Percentiles rank a stretch among this genome's conserved stretches.
These are phyloP conservation scores for Drosophila siamana DNA, from an alignment of 2,888 invertebrate genomes.

Conservation along the genomic window DNA sequence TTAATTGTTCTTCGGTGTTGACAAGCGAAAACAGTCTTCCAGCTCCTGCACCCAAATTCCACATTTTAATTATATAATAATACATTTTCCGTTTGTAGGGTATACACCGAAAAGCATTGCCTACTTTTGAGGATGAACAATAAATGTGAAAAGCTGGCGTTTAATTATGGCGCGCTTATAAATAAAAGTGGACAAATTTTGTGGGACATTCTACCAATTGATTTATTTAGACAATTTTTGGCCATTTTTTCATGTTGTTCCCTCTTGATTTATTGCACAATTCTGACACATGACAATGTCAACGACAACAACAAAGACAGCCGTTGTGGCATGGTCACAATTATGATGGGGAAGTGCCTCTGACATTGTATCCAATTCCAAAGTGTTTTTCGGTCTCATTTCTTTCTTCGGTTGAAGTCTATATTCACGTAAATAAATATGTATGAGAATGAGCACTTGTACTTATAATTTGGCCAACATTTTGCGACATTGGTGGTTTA, in stretches of 20 bases:
- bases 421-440: conserved; percentile 1
- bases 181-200: conserved; percentile 31
- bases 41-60: no score
- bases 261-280: conserved; percentile 69
- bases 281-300: conserved; percentile 59
- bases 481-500: conserved; percentile 63
- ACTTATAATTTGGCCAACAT: conserved; percentile 48
- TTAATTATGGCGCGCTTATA: conserved; percentile 26
- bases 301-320: conserved; percentile 36
- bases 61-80: background rate
- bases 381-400: conserved; percentile 7
- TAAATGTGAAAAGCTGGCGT: conserved; percentile 16
- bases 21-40: background rate
- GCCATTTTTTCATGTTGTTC: conserved; percentile 44
- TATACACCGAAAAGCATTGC: conserved; percentile 5
- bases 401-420: conserved; percentile 7
- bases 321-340: conserved; percentile 29
- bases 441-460: conserved; percentile 21
- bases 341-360: conserved; percentile 22
- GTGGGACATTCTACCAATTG: conserved; percentile 41
- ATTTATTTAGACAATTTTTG: conserved; percentile 47
- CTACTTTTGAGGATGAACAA: conserved; percentile 6
- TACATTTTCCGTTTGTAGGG: background rate
- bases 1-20: background rate
- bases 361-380: conserved; percentile 16